These are phyloP conservation scores for Eumacrocentrus americanus DNA, from an alignment of 2,888 invertebrate species.

Conservation along the genomic window DNA sequence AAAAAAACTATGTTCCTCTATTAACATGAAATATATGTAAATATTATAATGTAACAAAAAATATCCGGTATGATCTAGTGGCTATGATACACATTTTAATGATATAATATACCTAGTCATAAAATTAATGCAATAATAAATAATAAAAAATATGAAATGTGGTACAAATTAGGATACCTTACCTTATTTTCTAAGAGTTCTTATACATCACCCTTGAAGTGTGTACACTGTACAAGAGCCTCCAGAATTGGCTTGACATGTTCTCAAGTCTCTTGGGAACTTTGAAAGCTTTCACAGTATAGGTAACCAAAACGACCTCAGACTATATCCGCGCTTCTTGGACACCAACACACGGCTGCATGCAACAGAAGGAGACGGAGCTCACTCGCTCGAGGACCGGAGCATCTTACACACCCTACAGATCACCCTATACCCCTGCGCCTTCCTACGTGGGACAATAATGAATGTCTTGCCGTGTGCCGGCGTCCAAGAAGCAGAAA, in stretches of 20 bases:
- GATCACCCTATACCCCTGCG: not conserved
- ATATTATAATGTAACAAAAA: no score
- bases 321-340: not conserved
- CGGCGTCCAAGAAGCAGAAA: conserved; percentile 53
- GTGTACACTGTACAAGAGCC: not conserved
- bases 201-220: not conserved
- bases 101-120: no score
- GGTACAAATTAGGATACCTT: no score
- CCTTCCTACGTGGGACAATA: conserved; percentile 38
- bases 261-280: conserved; percentile 3
- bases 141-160: no score
- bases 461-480: conserved; percentile 50
- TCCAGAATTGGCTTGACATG: not conserved
- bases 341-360: not conserved
- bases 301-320: not conserved
- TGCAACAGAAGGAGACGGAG: not conserved
- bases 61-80: no score
- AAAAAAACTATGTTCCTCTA: no score
- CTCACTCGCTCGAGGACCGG: no score
- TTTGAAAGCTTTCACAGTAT: not conserved
- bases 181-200: not conserved
- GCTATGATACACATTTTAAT: no score
- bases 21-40: no score
- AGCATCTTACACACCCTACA: not conserved
- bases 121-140: no score